phyloP scores from a whole-genome alignment of 2,797 vertebrate genomes.

The Manis crassicaudata region DNA sequence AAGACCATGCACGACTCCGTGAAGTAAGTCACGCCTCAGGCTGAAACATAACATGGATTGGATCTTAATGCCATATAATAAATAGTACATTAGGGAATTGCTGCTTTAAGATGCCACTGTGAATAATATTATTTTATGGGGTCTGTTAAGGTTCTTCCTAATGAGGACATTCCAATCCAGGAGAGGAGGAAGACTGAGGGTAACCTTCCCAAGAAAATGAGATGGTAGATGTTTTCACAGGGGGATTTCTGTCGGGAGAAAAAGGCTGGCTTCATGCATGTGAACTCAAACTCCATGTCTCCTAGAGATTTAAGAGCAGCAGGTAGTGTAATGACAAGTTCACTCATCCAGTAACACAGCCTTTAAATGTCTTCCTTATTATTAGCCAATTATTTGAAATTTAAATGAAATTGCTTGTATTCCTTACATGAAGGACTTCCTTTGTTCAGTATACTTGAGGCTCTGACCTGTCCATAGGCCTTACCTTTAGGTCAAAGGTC shows the following conservation, averaged over 20 bases:
- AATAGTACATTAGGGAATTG: not conserved
- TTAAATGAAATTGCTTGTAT: not conserved
- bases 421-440: not conserved
- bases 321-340: not conserved
- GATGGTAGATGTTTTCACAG: slow-evolving; percentile 39
- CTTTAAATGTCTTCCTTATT: not conserved
- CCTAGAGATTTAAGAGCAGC: slow-evolving; percentile 33
- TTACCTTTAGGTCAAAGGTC: slow-evolving; percentile 11
- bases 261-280: not conserved
- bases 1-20: slow-evolving; percentile 99
- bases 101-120: not conserved
- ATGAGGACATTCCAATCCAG: not conserved
- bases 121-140: not conserved
- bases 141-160: slow-evolving; percentile 5
- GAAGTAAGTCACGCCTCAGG: slow-evolving; percentile 89
- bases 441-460: not conserved
- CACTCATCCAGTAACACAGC: not conserved
- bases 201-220: slow-evolving; percentile 41
- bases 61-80: not conserved
- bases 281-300: not conserved
- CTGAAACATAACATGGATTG: not conserved
- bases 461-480: not conserved
- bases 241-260: not conserved
- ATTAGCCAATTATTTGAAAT: slow-evolving; percentile 26
- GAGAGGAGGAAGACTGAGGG: not conserved